Evolutionary conservation across 1,140 invertebrate species (phyloP).

Genomic region (Stenopsyche tienmushanensis): DNA sequence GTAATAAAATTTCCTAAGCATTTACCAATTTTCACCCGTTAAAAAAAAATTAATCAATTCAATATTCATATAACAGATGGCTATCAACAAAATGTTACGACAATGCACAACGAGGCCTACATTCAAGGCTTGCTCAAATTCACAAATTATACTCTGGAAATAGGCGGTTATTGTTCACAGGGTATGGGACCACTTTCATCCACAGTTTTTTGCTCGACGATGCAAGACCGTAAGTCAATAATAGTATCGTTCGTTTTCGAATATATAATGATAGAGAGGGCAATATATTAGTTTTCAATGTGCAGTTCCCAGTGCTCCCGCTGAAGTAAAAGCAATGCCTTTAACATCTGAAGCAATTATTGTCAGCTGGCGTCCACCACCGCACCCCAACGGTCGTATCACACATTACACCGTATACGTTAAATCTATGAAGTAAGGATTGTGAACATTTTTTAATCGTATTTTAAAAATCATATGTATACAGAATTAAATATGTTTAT

Average conservation of each 20-base stretch:
- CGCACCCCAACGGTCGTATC: conserved; percentile 77
- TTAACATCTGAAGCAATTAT: conserved; percentile 76
- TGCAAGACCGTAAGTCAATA: conserved; percentile 74
- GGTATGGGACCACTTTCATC: conserved; percentile 77
- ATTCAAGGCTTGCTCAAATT: conserved; percentile 73
- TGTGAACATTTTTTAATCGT: neutral
- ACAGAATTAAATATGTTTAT: neutral
- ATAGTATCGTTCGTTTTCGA: neutral
- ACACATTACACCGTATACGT: conserved; percentile 79
- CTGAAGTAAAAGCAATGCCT: conserved; percentile 77
- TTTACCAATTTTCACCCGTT: no score
- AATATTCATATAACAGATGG: conserved; percentile 45
- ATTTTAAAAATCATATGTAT: neutral
- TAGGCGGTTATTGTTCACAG: conserved; percentile 80
- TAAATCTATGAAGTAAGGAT: conserved; percentile 52
- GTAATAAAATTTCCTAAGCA: conserved; percentile 46
- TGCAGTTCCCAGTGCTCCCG: conserved; percentile 79
- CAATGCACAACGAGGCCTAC: conserved; percentile 65
- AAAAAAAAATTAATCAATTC: no score
- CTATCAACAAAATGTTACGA: conserved; percentile 50
- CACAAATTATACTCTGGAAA: conserved; percentile 81
- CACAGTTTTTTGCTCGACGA: conserved; percentile 75
- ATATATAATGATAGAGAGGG: neutral
- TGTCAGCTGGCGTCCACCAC: conserved; percentile 80
- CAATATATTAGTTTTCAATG: no score